Evolutionary conservation across 2,797 vertebrate genomes (phyloP), one percentile per base, ranked within the genome.

Genomic region (Epinephelus awoara): DNA sequence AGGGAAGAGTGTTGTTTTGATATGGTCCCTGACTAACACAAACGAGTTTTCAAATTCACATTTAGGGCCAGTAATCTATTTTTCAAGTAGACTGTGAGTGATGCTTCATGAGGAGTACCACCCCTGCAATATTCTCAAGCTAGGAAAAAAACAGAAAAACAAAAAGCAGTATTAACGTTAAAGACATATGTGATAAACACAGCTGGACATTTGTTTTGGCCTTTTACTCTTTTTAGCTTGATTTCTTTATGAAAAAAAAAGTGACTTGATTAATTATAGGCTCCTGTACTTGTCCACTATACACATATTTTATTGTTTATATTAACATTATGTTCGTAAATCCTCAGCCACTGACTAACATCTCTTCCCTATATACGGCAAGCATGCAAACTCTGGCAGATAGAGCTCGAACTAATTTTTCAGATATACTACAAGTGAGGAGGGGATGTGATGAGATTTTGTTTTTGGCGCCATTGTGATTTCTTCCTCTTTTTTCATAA

Each of bases 1-100:
- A 51, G 57, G 23, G 49, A 23, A 44, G 34, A 34, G 50, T 46
- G 50, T 49, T 70, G 29, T 54, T 65, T 70, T 68, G 23, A 74
- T 57, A 23, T 21, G 27, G n/a, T 49, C 40, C 25, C 21, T 44
- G 50, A 42, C 14, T 10, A 56, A 23, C 15, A 23, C 14, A 11
- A 80, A 15, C n/a, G 29, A 66, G 15, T 27, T 61, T n/a, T 55
- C 17, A 21, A 77, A 72, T 52, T 65, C 13, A 14, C 13, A 25
- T 25, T 23, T 10, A 67, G 17, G 21, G 27, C 4, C 21, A 56
- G 19, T 69, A 62, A 65, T 63, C 9, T 18, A n/a, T 58, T 61
- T 62, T 54, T 10, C 19, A 42, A 61, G 34, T 17, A 40, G 34
- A 42, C 29, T 38, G 34, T 17, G 47, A 40, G 52, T 27, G 21